Percentiles rank a stretch among this genome's conserved stretches.
These are phyloP conservation scores for Dunckerocampus dactyliophorus DNA, from an alignment of 2,113 vertebrate genomes.

Conservation along the genomic window DNA sequence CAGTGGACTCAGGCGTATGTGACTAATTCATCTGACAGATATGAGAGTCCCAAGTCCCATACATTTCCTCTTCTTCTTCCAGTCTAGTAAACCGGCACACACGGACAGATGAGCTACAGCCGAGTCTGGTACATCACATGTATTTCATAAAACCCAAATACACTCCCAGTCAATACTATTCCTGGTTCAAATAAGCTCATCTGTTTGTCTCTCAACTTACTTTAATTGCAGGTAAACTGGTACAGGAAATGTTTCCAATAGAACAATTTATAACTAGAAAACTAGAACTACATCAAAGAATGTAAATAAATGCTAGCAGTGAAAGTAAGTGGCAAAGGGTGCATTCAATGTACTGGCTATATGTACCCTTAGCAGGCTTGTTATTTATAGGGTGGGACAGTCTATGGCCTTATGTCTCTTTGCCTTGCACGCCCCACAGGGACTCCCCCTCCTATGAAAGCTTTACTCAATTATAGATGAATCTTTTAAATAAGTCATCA, in stretches of 20 bases:
- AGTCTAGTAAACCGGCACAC: slow-evolving; percentile 24
- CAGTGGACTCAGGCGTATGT: slow-evolving; percentile 27
- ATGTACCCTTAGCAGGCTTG: slow-evolving; percentile 19
- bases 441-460: slow-evolving; percentile 55
- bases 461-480: slow-evolving; percentile 70
- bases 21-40: slow-evolving; percentile 62
- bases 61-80: slow-evolving; percentile 11
- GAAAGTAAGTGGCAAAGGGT: slow-evolving; percentile 9
- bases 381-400: slow-evolving; percentile 56
- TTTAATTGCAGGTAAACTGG: slow-evolving; percentile 5
- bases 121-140: slow-evolving; percentile 28
- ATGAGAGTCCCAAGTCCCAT: slow-evolving; percentile 28
- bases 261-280: too few species aligned
- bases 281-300: too few species aligned
- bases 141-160: slow-evolving; percentile 12
- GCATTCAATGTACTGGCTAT: slow-evolving; percentile 8
- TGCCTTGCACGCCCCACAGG: slow-evolving; percentile 39
- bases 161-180: slow-evolving; percentile 5
- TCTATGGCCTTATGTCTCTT: slow-evolving; percentile 32
- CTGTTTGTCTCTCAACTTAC: slow-evolving; percentile 12
- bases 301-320: slow-evolving; percentile 4
- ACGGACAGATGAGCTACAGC: slow-evolving; percentile 19
- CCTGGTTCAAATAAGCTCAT: not conserved
- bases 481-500: slow-evolving; percentile 66
- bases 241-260: not conserved